Evolutionary conservation across 2,888 invertebrate species (phyloP).

Genomic region (Trachelus iudaicus): DNA sequence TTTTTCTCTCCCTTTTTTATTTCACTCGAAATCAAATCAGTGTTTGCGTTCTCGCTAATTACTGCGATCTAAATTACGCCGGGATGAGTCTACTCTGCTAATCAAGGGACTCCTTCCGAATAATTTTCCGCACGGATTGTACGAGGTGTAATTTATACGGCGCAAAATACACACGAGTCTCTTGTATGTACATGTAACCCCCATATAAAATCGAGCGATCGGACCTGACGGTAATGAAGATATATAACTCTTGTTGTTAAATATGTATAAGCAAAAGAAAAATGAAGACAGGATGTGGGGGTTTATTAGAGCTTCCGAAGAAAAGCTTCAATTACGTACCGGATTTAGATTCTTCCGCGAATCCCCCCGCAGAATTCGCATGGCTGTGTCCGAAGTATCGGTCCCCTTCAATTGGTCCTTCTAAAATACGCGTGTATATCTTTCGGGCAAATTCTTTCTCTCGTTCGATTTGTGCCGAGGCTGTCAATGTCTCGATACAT

Average conservation of each 20-base stretch:
- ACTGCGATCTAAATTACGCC: neutral
- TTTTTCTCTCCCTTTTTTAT: neutral
- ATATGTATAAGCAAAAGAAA: neutral
- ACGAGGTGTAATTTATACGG: neutral
- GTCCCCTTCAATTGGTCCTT: neutral
- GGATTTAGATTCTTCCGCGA: too few relatives aligned
- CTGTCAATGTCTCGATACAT: too few relatives aligned
- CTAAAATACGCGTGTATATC: too few relatives aligned
- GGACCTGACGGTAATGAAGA: neutral
- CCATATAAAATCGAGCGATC: neutral
- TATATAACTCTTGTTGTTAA: neutral
- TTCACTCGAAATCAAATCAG: neutral
- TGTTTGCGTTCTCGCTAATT: neutral
- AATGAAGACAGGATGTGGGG: neutral
- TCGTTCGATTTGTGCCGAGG: too few relatives aligned
- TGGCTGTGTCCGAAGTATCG: too few relatives aligned
- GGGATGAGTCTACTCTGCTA: neutral
- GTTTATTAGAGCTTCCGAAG: neutral
- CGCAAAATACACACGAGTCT: neutral
- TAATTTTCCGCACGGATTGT: neutral
- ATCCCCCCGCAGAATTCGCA: too few relatives aligned
- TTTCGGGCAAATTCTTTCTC: too few relatives aligned
- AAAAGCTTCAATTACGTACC: neutral
- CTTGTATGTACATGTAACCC: neutral
- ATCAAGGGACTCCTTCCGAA: neutral